Percentiles rank a stretch among this genome's conserved stretches.
Conservation (phyloP, 2,113 vertebrate genomes). For the Camelus dromedarius region DNA sequence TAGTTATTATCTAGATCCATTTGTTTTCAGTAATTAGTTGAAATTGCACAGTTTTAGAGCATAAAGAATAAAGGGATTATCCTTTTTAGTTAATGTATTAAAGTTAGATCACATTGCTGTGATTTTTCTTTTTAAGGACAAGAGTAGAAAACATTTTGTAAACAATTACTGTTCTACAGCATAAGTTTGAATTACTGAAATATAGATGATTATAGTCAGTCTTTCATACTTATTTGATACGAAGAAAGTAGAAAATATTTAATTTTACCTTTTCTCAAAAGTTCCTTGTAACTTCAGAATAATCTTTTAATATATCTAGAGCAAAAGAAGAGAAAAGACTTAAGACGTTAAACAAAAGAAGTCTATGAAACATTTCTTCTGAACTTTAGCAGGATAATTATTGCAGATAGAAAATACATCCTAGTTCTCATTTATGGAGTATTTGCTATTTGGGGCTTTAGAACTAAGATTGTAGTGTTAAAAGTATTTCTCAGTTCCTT, state of each 20-base stretch:
- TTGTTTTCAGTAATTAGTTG: not conserved
- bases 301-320: not conserved
- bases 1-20: not conserved
- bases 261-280: slow-evolving; percentile 5
- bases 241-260: not conserved
- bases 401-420: not conserved
- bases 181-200: not conserved
- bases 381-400: not conserved
- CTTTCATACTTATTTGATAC: not conserved
- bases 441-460: slow-evolving; percentile 24
- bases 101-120: slow-evolving; percentile 18
- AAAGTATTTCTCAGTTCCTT: slow-evolving; percentile 31
- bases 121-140: slow-evolving; percentile 25
- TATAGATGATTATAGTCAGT: not conserved
- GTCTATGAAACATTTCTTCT: not conserved
- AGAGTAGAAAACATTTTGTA: slow-evolving; percentile 9
- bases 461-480: slow-evolving; percentile 21
- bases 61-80: not conserved
- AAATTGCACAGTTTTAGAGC: not conserved
- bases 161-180: not conserved
- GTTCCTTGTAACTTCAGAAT: slow-evolving; percentile 32
- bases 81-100: not conserved
- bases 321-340: slow-evolving; percentile 40
- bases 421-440: slow-evolving; percentile 17
- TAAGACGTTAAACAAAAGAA: not conserved